Base-by-base conservation (phyloP, 2,797 vertebrate species). In the Bradypodion ventrale region DNA sequence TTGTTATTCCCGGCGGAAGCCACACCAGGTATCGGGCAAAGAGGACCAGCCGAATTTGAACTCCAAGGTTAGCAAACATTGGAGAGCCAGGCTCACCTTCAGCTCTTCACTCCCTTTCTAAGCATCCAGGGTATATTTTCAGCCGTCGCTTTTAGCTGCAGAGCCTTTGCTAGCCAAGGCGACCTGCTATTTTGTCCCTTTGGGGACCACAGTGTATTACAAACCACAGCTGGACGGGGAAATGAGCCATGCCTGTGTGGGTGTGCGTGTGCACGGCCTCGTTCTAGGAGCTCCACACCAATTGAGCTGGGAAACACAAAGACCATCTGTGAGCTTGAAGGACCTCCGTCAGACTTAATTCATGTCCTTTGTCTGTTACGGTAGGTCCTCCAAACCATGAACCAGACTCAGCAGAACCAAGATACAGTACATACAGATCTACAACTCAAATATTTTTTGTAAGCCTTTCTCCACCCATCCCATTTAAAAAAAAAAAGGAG, bases 1-100 rank as follows among this genome's bases (percentile, higher is more conserved):
- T 79, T 56, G 66, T 16, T 87, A 88, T 87, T 85, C 74, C 85
- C 75, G 59, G 80, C 27, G n/a, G 32, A 35, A 42, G 29, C 80
- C 44, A 72, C 78, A 70, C 2, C 82, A 86, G 15, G n/a, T 4
- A 4, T 8, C 4, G 75, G 2, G 32, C 4, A 25, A 25, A 7
- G 52, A 0, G 1, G 27, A 40, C 63, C n/a, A 29, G 49, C 63
- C 46, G n/a, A 5, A 46, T 29, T 32, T 9, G 27, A 44, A 29
- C 78, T 37, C 78, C 84, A 40, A 62, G 46, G 52, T 70, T 70
- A 75, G 42, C 46, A 42, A 79, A 60, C 9, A 76, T 23, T 23
- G 63, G 78, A 76, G 65, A 49, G 52, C 37, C 40, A 8, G 7
- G 16, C 37, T 49, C 69, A 42, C 10, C 62, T 21, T 60, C 1